Conservation (phyloP, 2,888 invertebrate species). For the Drosophila neotestacea region DNA sequence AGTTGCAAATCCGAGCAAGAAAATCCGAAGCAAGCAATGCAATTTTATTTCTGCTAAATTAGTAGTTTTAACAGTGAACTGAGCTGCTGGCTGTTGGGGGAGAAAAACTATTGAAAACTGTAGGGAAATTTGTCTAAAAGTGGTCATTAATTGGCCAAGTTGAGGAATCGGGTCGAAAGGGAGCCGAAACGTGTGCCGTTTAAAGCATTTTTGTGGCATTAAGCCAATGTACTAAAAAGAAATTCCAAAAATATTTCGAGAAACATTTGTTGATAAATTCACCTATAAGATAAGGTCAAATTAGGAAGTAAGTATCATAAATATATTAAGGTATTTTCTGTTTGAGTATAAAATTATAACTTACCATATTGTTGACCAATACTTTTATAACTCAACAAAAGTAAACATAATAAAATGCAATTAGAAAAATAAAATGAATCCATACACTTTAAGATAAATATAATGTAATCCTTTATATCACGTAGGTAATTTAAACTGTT, state of each 20-base stretch:
- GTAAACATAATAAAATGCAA: too few relatives aligned
- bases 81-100: background rate
- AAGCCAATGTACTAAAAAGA: background rate
- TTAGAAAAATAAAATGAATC: background rate
- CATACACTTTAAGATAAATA: conserved; percentile 4
- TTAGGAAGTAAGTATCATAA: too few relatives aligned
- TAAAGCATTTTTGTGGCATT: conserved; percentile 22
- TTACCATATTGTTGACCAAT: too few relatives aligned
- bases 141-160: conserved; percentile 64
- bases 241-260: background rate
- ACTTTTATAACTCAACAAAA: too few relatives aligned
- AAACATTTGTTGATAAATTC: background rate
- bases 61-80: conserved; percentile 44
- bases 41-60: conserved; percentile 64
- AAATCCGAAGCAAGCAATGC: conserved; percentile 60
- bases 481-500: conserved; percentile 17
- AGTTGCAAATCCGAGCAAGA: conserved; percentile 9
- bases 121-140: conserved; percentile 56
- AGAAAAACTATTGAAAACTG: conserved; percentile 28
- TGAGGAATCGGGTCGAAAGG: background rate
- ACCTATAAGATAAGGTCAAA: too few relatives aligned
- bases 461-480: conserved; percentile 19
- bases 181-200: background rate
- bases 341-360: too few relatives aligned
- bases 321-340: too few relatives aligned